Base-by-base conservation (phyloP, 2,888 invertebrate genomes). In the Drosophila gaucha region DNA sequence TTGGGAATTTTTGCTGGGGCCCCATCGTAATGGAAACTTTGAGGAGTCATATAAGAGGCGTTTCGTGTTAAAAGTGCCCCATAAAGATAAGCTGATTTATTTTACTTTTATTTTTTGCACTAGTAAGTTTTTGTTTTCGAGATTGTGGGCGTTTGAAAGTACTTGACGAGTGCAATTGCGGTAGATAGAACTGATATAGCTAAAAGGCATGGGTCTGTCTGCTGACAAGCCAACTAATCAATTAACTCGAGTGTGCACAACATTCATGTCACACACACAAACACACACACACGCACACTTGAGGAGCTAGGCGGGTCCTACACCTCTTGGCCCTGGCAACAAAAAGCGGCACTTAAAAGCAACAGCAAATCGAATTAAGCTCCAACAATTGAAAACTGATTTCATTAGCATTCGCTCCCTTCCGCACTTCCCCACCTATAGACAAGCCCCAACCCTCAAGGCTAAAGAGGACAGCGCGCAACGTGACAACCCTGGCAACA, bases 191-290 rank as follows among this genome's bases (percentile, higher is more conserved):
- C 38, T 51, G 50, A 44, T 50, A 66, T 31, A 39, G 3, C n/a
- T 22, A 9, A 49, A 49, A n/a, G 39, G 28, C 10, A 9, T 14
- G 73, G 67, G 57, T 60, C 79, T 41, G 51, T 49, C 71, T 51
- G 43, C 56, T 59, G 49, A n/a, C 24, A 38, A 22, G 12, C 43
- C 39, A 86, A 74, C 87, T 80, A 86, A 82, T 86, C 87, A 82
- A 87, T 85, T 82, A 85, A 68, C 85, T 85, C 63, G 26, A 87
- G 80, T 80, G 66, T 54, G 52, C 47, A 51, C 73, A 58, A 67
- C 63, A 67, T 43, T 54, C 16, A 28, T 56, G 68, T 55, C 62
- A 56, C 57, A 24, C 55, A 67, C 56, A 64, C 49, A 50, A 30
- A 31, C 38, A 35, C 16, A 51, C 10, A 46, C 33, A 31, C 8